These are phyloP conservation scores for Falcunculus frontatus DNA, from an alignment of 2,113 vertebrate species.

Conservation along the genomic window DNA sequence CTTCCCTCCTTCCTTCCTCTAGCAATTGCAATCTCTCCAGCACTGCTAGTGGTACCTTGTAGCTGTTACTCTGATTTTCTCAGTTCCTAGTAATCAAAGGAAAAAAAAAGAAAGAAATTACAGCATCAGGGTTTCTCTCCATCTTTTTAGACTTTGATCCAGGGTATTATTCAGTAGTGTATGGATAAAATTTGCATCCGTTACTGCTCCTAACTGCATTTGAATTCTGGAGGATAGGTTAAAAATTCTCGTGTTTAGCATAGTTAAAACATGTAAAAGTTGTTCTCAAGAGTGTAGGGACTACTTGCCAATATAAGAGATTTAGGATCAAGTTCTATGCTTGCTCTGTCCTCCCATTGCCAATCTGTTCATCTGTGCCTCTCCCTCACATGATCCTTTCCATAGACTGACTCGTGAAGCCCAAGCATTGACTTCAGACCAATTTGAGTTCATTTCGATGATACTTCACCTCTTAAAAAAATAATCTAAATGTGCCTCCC, in stretches of 20 bases:
- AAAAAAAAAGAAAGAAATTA: neutral
- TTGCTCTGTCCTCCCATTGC: neutral
- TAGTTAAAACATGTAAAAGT: neutral
- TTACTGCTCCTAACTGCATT: neutral
- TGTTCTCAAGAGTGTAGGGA: neutral
- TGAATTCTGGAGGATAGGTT: neutral
- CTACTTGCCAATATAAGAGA: neutral
- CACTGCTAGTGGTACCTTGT: neutral
- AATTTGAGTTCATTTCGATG: neutral
- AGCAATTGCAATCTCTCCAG: neutral
- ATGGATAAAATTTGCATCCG: rapidly evolving
- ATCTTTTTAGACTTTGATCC: neutral
- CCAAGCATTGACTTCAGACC: neutral
- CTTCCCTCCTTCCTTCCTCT: too few relatives aligned
- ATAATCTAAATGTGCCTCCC: neutral
- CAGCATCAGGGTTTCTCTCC: neutral
- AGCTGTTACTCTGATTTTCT: neutral
- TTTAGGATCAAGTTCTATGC: neutral
- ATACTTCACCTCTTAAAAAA: neutral
- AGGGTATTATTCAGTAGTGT: neutral
- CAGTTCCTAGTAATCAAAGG: neutral
- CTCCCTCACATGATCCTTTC: neutral
- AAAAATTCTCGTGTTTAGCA: neutral
- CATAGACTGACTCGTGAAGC: neutral
- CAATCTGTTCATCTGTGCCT: neutral